Evolutionary conservation across 2,113 vertebrate genomes (phyloP), one percentile per base, ranked within the genome.

Genomic region (Dipodomys merriami): DNA sequence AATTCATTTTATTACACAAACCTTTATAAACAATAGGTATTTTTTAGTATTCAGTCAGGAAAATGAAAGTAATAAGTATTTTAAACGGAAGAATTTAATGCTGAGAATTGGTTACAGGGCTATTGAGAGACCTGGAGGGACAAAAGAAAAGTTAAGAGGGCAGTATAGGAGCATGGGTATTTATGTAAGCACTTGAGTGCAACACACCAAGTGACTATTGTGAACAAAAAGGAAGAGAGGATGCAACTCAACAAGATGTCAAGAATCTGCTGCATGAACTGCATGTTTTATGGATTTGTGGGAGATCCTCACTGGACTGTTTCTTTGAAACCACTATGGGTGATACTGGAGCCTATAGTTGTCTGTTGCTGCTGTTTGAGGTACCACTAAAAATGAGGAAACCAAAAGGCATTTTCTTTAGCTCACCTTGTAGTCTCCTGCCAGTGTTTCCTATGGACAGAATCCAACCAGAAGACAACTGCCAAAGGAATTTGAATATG

Each of bases 311-410:
- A 8, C 68, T 88, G 88, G 22, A 72, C 60, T 86, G 11, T 39
- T 89, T 72, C 35, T 95, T 85, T 86, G 86, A 90, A 95, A 77
- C 69, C 62, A 90, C 33, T 44, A 57, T 62, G 10, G 44, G 53
- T 77, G 91, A 29, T 79, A 16, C 64, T 72, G 68, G 81, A 94
- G 44, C 69, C 64, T 83, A 44, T 2, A n/a, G 18, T 39, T 74
- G 49, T 44, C 35, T 64, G 78, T 78, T 67, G 65, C 82, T 71
- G n/a, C 79, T 85, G n/a, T 25, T 91, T 30, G 27, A 83, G 72
- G n/a, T 81, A 64, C 15, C 6, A 49, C 62, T 39, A 71, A 72
- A 78, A 67, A 83, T 19, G 81, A 86, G 44, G 88, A 91, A 27
- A 44, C 49, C 53, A 88, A 74, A 74, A 78, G 19, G 13, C 25